These are phyloP conservation scores for Gerris buenoi DNA, from an alignment of 1,140 invertebrate genomes.

Conservation along the genomic window DNA sequence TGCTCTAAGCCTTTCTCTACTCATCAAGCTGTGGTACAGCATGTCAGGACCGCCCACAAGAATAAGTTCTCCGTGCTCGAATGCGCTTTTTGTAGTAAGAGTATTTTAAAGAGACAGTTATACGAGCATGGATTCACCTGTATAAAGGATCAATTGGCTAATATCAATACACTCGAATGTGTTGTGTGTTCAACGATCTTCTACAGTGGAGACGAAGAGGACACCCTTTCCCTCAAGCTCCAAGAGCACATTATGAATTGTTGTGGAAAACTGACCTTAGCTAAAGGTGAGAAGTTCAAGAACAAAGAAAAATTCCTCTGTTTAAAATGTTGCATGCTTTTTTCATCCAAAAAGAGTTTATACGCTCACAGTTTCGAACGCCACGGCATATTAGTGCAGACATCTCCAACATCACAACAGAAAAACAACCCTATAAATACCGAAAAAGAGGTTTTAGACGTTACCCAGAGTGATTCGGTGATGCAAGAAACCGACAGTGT, in stretches of 20 bases:
- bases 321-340: not conserved
- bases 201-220: not conserved
- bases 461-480: no score
- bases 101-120: not conserved
- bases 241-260: not conserved
- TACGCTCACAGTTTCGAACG: not conserved
- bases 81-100: not conserved
- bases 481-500: no score
- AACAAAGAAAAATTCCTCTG: not conserved
- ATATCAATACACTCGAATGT: not conserved
- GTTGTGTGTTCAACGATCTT: not conserved
- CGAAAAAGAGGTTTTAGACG: no score
- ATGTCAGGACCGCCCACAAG: not conserved
- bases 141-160: not conserved
- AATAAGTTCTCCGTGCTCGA: not conserved
- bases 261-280: not conserved
- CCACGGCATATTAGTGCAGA: not conserved
- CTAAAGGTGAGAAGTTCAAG: not conserved
- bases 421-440: no score
- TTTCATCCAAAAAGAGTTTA: not conserved
- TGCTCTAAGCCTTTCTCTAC: not conserved
- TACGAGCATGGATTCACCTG: not conserved
- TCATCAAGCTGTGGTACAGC: not conserved
- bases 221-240: not conserved
- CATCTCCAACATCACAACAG: not conserved